Evolutionary conservation across 2,113 vertebrate species (phyloP), one percentile per base, ranked within the genome.

Genomic region (Centropus bengalensis): DNA sequence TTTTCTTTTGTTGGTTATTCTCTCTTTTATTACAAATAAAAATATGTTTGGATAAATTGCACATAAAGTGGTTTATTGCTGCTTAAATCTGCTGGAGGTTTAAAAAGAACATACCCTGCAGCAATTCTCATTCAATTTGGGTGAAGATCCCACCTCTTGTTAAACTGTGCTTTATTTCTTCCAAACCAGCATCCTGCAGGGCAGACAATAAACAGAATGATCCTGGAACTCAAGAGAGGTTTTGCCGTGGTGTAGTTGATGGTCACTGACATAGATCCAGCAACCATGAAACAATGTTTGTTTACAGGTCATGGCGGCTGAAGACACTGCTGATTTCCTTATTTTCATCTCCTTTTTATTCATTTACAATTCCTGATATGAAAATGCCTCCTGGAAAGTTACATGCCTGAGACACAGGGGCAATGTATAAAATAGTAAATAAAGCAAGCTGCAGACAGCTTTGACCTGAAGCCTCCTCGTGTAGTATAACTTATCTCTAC

Each of bases 11-110:
- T 59, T 63, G 76, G 38, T 44, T 79, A 58, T 95, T 96, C 93
- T 88, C 67, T 68, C 47, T 94, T 97, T 97, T 96, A 97, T 91
- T 89, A 87, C 84, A 97, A 97, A 96, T 95, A 93, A 96, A 98
- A 96, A 94, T 94, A 92, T 85, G 80, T 93, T 96, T 94, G 82
- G 5, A 69, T 95, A 96, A 96, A 97, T 89, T 93, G 91, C 92
- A 91, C 85, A 96, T 97, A 96, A 98, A 97, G 38, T 92, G 96
- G 76, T 94, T 97, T 96, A 96, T 84, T 95, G 77, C 45, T 51
- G 66, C 59, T 96, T 98, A 98, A 97, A 97, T 97, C 95, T 97
- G 63, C 76, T 58, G 18, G 24, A 68, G 38, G 24, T 86, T 92
- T 88, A 13, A 17, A 75, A 92, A 73, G 49, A 91, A 21, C 17